Base-by-base conservation (phyloP, 1,140 invertebrate species). In the Musca domestica region DNA sequence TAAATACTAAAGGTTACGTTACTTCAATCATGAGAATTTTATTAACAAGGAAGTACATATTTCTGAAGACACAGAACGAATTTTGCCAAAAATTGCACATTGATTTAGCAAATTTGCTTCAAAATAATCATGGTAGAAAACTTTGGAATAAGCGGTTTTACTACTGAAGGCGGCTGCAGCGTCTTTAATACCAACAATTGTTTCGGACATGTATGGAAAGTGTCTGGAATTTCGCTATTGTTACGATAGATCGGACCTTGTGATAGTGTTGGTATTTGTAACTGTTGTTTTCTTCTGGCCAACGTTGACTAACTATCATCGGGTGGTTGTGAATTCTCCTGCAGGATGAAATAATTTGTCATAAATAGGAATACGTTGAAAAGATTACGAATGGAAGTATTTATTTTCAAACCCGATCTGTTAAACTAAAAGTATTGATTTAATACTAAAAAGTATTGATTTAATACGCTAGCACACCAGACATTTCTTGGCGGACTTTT, bases 331-430 rank as follows among this genome's bases (percentile, higher is more conserved):
- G 14, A 0, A 14, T 64, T 27, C 64, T 81, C 78, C 41, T 79
- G 77, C 20, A 81, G 65, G 41, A 74, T 72, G 80, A 81, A 69
- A 80, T 76, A 71, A 77, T 81, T 76, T 76, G 80, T 81, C 80
- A 81, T 81, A 81, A 81, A 54, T 77, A 73, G 64, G 70, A 69
- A 15, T 80, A 74, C 47, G 77, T 30, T 2, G 74, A 72, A 27
- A 73, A 73, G n/a, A n/a, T n/a, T n/a, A n/a, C n/a, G n/a, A n/a
- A n/a, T n/a, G n/a, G n/a, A n/a, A n/a, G n/a, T n/a, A n/a, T n/a
- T n/a, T n/a, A n/a, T n/a, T n/a, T n/a, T n/a, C n/a, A n/a, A n/a
- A n/a, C n/a, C n/a, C n/a, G n/a, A n/a, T n/a, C n/a, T n/a, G n/a
- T n/a, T n/a, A n/a, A n/a, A n/a, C n/a, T n/a, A n/a, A n/a, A n/a